Evolutionary conservation across 1,140 invertebrate species (phyloP).

Genomic region (Chlorops oryzae): DNA sequence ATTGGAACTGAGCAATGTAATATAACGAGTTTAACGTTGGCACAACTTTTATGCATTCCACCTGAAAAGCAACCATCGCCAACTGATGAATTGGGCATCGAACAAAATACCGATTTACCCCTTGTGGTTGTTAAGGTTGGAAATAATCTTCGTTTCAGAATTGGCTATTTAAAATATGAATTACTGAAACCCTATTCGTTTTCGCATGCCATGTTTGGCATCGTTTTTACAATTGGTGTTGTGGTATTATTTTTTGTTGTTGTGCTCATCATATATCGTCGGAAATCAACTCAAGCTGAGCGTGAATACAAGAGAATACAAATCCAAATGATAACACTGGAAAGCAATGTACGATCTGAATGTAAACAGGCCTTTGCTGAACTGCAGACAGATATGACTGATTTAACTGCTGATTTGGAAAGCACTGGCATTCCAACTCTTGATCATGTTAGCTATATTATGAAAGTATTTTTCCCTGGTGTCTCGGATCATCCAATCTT

Average conservation of each 20-base stretch:
- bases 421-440: constrained; percentile 92
- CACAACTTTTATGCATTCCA: constrained; percentile 84
- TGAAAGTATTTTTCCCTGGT: constrained; percentile 97
- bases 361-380: constrained; percentile 99
- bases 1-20: constrained; percentile 85
- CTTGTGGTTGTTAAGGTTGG: constrained; percentile 88
- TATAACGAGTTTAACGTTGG: constrained; percentile 83
- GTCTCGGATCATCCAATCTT: constrained; percentile 87
- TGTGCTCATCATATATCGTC: constrained; percentile 78
- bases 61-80: constrained; percentile 77
- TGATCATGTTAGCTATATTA: constrained; percentile 93
- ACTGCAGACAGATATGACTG: constrained; percentile 98
- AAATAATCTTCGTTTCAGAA: constrained; percentile 73
- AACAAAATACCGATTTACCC: constrained; percentile 68
- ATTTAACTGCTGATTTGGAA: constrained; percentile 91
- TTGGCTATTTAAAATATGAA: constrained; percentile 85
- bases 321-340: constrained; percentile 98
- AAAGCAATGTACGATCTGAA: constrained; percentile 94
- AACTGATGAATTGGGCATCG: constrained; percentile 78
- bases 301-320: constrained; percentile 95
- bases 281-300: constrained; percentile 91
- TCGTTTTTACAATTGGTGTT: constrained; percentile 74
- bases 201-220: constrained; percentile 79
- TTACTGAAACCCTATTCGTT: constrained; percentile 76
- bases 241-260: constrained; percentile 79